These are phyloP conservation scores for Pelochelys cantorii DNA, from an alignment of 2,797 vertebrate species.

Conservation along the genomic window DNA sequence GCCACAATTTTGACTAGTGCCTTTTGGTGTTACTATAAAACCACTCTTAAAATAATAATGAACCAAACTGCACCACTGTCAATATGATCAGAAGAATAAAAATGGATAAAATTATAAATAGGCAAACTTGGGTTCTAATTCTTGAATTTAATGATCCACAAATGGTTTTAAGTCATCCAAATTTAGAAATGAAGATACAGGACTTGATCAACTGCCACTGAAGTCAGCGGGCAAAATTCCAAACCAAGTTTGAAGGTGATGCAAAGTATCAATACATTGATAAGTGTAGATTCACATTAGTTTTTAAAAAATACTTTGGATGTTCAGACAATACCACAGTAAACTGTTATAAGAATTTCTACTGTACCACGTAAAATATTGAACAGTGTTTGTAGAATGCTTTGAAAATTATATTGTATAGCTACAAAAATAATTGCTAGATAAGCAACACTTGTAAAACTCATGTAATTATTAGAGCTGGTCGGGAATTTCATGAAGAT, in stretches of 20 bases:
- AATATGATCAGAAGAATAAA: not conserved
- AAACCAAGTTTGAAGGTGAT: not conserved
- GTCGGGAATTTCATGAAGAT: not conserved
- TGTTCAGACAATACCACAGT: no score
- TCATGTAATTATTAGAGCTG: not conserved
- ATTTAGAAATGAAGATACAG: not conserved
- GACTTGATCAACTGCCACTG: not conserved
- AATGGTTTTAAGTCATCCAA: not conserved
- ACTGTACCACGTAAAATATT: not conserved
- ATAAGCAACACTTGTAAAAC: not conserved
- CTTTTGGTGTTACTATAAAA: not conserved
- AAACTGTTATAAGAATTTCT: not conserved
- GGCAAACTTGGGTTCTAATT: not conserved
- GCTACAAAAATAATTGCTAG: not conserved
- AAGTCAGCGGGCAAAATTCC: not conserved
- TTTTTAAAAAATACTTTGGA: no score
- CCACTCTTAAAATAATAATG: not conserved
- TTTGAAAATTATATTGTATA: not conserved
- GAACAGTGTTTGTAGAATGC: not conserved
- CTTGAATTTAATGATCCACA: not conserved
- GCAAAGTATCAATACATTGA: not conserved
- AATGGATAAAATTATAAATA: not conserved
- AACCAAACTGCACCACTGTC: not conserved
- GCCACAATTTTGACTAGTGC: rapidly evolving
- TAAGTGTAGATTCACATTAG: no score